Conservation (phyloP, 2,113 vertebrate genomes). For the Grantiella picta region DNA sequence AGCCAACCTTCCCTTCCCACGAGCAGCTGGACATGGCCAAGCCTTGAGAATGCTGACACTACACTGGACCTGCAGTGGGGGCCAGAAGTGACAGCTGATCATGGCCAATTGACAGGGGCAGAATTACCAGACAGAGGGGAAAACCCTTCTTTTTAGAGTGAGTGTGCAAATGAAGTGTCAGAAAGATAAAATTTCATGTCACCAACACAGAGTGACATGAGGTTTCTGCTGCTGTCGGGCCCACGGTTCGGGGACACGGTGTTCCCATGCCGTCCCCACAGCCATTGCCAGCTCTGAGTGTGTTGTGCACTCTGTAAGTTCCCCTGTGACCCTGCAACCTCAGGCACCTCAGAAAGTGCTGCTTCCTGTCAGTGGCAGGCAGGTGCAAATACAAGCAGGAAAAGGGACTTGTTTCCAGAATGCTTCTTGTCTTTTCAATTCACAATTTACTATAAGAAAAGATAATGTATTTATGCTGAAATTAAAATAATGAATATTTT, state of each 20-base stretch:
- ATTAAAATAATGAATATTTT: not conserved
- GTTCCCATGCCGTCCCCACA: not conserved
- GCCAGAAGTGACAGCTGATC: not conserved
- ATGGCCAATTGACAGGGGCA: not conserved
- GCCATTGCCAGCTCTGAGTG: not conserved
- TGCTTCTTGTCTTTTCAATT: not conserved
- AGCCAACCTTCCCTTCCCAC: not conserved
- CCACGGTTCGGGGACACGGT: too few species aligned
- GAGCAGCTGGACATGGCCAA: not conserved
- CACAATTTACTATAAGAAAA: not conserved
- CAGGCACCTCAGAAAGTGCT: too few species aligned
- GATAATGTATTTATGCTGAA: not conserved
- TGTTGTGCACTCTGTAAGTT: not conserved
- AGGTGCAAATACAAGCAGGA: not conserved
- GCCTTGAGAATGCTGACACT: not conserved
- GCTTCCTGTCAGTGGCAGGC: not conserved
- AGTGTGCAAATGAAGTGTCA: not conserved
- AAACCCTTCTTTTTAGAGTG: not conserved
- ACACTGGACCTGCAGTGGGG: not conserved
- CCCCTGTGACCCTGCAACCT: not conserved
- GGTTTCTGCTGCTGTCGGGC: not conserved
- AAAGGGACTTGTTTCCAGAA: not conserved
- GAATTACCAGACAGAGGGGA: not conserved
- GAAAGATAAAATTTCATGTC: too few species aligned
- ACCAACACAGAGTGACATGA: accelerated